phyloP scores from a whole-genome alignment of 1,140 invertebrate genomes.

The Cotesia vestalis region DNA sequence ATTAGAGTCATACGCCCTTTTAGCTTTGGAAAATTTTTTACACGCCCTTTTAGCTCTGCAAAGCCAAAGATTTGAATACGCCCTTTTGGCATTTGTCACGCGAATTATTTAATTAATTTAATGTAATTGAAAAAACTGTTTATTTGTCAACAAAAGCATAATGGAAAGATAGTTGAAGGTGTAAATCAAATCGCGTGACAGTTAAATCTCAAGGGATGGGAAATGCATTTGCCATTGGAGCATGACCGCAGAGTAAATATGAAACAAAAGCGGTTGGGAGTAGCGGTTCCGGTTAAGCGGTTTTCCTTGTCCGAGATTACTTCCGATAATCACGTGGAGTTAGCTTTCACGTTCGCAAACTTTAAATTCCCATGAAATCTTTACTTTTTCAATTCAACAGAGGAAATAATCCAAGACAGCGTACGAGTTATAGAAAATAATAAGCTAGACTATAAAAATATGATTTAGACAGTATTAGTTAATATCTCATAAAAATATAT shows the following conservation, averaged over 20 bases:
- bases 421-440: background rate
- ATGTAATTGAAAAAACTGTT: no score
- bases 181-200: constrained; percentile 16
- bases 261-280: background rate
- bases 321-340: constrained; percentile 18
- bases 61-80: no score
- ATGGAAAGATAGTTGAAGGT: background rate
- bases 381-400: constrained; percentile 2
- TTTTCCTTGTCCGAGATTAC: constrained; percentile 28
- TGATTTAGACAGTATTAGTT: background rate
- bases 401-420: background rate
- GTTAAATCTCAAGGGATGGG: constrained; percentile 15
- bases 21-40: no score
- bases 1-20: no score
- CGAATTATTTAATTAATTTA: no score
- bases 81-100: no score
- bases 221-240: constrained; percentile 2
- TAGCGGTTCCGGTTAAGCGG: constrained; percentile 17
- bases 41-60: no score
- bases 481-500: background rate
- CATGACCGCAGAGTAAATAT: constrained; percentile 17
- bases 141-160: background rate
- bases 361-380: background rate
- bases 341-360: background rate
- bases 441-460: background rate